Evolutionary conservation across 2,113 vertebrate genomes (phyloP).

Genomic region (Microtus richardsoni): DNA sequence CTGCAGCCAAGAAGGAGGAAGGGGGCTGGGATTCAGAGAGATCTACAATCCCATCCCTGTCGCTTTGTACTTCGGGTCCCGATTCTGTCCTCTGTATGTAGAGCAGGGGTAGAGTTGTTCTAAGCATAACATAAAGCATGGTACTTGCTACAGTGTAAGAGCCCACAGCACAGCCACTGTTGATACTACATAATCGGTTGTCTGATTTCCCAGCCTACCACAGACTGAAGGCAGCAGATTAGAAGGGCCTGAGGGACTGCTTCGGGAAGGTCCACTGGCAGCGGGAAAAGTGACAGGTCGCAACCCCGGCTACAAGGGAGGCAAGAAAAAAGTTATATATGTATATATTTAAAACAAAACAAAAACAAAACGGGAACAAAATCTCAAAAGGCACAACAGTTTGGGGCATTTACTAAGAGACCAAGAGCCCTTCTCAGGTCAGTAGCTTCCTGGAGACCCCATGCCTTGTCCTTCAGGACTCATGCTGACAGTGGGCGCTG

Average conservation of each 20-base stretch:
- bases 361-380: constrained; percentile 37
- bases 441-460: constrained; percentile 29
- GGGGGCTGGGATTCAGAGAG: not conserved
- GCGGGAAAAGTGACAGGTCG: constrained; percentile 60
- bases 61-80: not conserved
- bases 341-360: not conserved
- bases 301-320: constrained; percentile 62
- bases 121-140: not conserved
- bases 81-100: not conserved
- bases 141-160: not conserved
- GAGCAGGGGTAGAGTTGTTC: not conserved
- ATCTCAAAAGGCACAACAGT: constrained; percentile 53
- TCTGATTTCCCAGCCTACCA: constrained; percentile 78
- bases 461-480: not conserved
- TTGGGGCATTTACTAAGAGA: constrained; percentile 63
- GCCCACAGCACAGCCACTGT: rapidly evolving
- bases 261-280: constrained; percentile 50
- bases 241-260: constrained; percentile 61
- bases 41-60: not conserved
- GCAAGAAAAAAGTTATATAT: constrained; percentile 31
- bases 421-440: constrained; percentile 55
- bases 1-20: not conserved
- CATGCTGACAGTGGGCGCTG: not conserved
- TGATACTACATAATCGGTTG: constrained; percentile 1
- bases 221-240: constrained; percentile 72